Conservation (phyloP, 2,797 vertebrate genomes). For the Labroides dimidiatus region DNA sequence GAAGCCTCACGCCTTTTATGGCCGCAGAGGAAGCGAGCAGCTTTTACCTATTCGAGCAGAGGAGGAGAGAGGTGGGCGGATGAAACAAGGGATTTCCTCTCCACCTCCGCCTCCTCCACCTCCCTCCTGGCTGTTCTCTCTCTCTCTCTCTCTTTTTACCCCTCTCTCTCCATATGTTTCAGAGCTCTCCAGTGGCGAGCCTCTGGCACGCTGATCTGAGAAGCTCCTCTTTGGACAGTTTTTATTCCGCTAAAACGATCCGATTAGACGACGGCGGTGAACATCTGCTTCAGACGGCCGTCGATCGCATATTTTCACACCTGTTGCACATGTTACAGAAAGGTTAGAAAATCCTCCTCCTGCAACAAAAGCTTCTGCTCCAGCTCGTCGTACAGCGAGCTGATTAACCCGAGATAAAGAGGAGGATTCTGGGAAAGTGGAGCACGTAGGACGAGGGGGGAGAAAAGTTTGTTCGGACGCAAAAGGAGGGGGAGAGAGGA, state of each 20-base stretch:
- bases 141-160: constrained; percentile 4
- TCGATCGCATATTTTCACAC: no score
- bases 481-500: constrained; percentile 29
- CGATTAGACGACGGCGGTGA: no score
- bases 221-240: constrained; percentile 16
- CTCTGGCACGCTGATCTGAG: constrained; percentile 31
- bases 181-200: constrained; percentile 59
- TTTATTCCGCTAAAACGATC: constrained; percentile 1
- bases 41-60: constrained; percentile 53
- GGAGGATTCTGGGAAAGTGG: constrained; percentile 51
- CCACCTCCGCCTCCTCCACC: constrained; percentile 56
- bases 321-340: no score
- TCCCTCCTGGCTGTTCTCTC: constrained; percentile 11
- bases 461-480: constrained; percentile 73
- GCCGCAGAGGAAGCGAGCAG: constrained; percentile 63
- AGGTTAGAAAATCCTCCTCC: no score
- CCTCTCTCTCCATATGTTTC: constrained; percentile 51
- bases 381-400: neutral
- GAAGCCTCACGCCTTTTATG: constrained; percentile 72
- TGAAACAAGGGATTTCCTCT: constrained; percentile 80
- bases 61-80: constrained; percentile 69
- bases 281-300: no score
- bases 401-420: constrained; percentile 2
- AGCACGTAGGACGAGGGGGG: constrained; percentile 21
- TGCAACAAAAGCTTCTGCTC: neutral